Percentiles rank a stretch among this genome's conserved stretches.
These are phyloP conservation scores for Glomeris marginata DNA, from an alignment of 2,888 invertebrate genomes.

Conservation along the genomic window DNA sequence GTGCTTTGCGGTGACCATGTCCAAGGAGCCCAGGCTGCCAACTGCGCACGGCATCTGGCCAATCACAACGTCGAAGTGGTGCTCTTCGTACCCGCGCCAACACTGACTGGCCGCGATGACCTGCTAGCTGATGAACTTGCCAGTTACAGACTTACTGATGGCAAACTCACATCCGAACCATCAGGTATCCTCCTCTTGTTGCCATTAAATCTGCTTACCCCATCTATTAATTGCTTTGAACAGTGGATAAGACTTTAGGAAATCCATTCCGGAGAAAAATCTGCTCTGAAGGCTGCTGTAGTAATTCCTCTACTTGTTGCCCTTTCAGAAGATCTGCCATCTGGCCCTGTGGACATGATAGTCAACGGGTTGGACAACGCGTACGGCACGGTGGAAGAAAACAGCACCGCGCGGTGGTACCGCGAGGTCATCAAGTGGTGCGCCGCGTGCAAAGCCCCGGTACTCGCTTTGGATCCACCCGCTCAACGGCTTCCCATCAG, in stretches of 20 bases:
- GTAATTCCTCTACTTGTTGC: not conserved
- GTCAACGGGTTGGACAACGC: conserved; percentile 29
- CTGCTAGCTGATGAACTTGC: too few species aligned
- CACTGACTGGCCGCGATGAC: not conserved
- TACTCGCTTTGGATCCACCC: conserved; percentile 61
- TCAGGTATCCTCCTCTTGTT: too few species aligned
- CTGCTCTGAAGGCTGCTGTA: too few species aligned
- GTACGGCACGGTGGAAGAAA: conserved; percentile 18
- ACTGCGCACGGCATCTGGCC: conserved; percentile 61
- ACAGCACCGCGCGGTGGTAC: conserved; percentile 28
- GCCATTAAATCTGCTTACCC: too few species aligned
- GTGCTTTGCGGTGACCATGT: conserved; percentile 54
- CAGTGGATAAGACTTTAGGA: too few species aligned
- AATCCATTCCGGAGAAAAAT: too few species aligned
- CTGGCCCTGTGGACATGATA: conserved; percentile 22
- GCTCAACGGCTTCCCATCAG: conserved; percentile 35
- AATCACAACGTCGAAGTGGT: conserved; percentile 63
- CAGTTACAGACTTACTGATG: too few species aligned
- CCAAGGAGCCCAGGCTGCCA: conserved; percentile 49
- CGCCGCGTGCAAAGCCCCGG: conserved; percentile 51
- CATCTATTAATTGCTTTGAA: too few species aligned
- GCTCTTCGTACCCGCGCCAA: conserved; percentile 35
- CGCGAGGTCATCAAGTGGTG: conserved; percentile 48
- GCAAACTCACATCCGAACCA: too few species aligned
- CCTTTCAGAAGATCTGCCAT: conserved; percentile 14